These are phyloP conservation scores for Pseudomyrmex concolor DNA, from an alignment of 1,140 invertebrate species.

Conservation along the genomic window DNA sequence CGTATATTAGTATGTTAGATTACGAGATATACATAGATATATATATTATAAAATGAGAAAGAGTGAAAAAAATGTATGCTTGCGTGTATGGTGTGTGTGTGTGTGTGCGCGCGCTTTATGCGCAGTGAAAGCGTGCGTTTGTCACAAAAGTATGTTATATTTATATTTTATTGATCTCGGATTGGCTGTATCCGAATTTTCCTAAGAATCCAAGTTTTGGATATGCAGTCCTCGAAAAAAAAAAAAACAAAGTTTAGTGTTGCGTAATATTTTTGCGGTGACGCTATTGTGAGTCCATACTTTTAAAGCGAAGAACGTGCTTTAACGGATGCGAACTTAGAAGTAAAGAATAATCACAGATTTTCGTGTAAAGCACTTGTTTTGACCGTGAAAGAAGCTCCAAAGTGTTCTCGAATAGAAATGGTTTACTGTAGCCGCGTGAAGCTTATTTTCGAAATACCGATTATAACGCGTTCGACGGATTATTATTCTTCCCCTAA, in stretches of 20 bases:
- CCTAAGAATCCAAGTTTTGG: conserved; percentile 54
- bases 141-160: conserved; percentile 45
- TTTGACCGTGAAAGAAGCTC: background rate
- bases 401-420: background rate
- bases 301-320: conserved; percentile 32
- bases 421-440: conserved; percentile 14
- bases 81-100: conserved; percentile 5
- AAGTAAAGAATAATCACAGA: conserved; percentile 1
- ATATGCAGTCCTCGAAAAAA: conserved; percentile 16
- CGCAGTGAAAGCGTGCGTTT: conserved; percentile 27
- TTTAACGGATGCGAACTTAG: conserved; percentile 29
- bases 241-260: conserved; percentile 18
- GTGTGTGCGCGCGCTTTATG: background rate
- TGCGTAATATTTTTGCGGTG: conserved; percentile 11
- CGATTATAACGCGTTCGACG: conserved; percentile 5
- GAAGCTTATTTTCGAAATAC: conserved; percentile 31
- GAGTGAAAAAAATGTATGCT: background rate
- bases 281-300: conserved; percentile 31
- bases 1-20: conserved; percentile 68
- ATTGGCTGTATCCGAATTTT: conserved; percentile 63
- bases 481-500: background rate
- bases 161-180: conserved; percentile 69
- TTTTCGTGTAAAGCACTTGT: conserved; percentile 25
- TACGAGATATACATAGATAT: conserved; percentile 48
- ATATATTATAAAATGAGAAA: conserved; percentile 11